Evolutionary conservation across 2,797 vertebrate species (phyloP), one percentile per base, ranked within the genome.

Genomic region (Acridotheres tristis): DNA sequence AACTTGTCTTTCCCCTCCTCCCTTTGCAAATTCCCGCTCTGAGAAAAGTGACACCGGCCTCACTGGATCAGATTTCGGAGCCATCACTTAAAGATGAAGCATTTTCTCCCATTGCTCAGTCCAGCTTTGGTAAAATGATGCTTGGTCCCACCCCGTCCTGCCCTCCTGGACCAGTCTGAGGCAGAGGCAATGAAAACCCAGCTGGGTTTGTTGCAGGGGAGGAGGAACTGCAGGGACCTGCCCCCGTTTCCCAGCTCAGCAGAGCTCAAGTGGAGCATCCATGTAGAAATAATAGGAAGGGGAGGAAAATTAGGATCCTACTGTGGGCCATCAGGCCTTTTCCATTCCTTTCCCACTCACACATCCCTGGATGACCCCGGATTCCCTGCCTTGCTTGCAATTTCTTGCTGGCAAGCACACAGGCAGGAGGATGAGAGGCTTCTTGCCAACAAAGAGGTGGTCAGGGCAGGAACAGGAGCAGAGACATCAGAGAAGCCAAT

Each of bases 21-120:
- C 53, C 74, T 55, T 50, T 27, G 55, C 51, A 40, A 68, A 48
- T 47, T 7, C 17, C 16, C 47, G 42, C 75, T 55, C 38, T 27
- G 58, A 63, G 93, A 54, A 79, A 90, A 61, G n/a, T 4, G 83
- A 94, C 45, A 27, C 91, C 36, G 51, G 58, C 69, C 4, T 29
- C 8, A 42, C 12, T 40, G 40, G 96, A 40, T 96, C 59, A 10
- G 9, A 53, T 93, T 93, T 75, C 95, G 12, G 74, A 36, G 89
- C 95, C 96, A 94, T 91, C 94, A n/a, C 65, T 95, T 88, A 91
- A 94, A 93, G 88, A 94, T 63, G 88, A 79, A 42, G 59, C 17
- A 0, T 65, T 84, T 22, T 25, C 30, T 59, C 72, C 81, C 65
- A 21, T 1, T 1, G 59, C 78, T 93, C 55, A 23, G 34, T 11